Evolutionary conservation across 2,888 invertebrate genomes (phyloP), one percentile per base, ranked within the genome.

Genomic region (Argyresthia goedartella): DNA sequence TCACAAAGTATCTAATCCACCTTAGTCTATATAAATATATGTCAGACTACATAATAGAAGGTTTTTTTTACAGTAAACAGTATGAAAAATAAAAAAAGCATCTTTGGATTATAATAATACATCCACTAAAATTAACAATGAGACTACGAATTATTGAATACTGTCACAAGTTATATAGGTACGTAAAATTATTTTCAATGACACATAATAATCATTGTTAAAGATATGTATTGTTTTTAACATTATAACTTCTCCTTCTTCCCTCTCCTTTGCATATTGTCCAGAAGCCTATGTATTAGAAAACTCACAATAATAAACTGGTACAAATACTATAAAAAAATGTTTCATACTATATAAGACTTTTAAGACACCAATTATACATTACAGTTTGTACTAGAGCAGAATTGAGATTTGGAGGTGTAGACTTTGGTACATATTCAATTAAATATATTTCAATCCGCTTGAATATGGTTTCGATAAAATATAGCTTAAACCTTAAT

Each of bases 61-160:
- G 46, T 33, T 46, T 16, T 66, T 64, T 73, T 71, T 74, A 75
- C 69, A 72, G 63, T 70, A 74, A 75, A 50, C 58, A 59, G 69
- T 80, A 78, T 73, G 72, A 78, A 81, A 82, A 82, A 80, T 79
- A 82, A 81, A 79, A 81, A 73, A 76, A 76, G 81, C 67, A 68
- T 84, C 84, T 82, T 84, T 84, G 82, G 82, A 73, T 67, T 49
- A 61, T 66, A 67, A 61, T 66, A 67, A 62, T 64, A 59, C 52
- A 53, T 53, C 50, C 53, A 57, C 56, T 54, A 53, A 50, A 59
- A 65, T 59, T 64, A 61, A 61, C 60, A 65, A 59, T 51, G 33
- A 48, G 34, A 59, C 76, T 73, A 73, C 68, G 55, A 55, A 65
- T 76, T 77, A 80, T 79, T 81, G 82, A 77, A 62, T 72, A 74